Percentiles rank a stretch among this genome's conserved stretches.
phyloP scores from a whole-genome alignment of 2,797 vertebrate genomes.

The Ceyx erithaca region DNA sequence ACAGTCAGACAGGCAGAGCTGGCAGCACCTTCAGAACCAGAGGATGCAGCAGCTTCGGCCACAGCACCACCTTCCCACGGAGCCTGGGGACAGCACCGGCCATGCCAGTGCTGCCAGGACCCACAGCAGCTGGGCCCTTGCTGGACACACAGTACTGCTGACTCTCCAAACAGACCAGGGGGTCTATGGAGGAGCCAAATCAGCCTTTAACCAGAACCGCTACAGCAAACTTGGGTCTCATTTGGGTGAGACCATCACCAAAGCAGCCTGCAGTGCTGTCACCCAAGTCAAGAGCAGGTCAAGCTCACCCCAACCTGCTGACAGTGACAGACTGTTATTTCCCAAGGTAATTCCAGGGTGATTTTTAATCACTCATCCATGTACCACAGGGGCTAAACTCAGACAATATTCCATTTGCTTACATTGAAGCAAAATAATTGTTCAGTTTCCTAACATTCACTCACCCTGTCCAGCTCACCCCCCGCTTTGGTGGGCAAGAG shows the following conservation, averaged over 20 bases:
- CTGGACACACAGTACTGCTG: neutral
- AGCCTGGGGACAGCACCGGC: no score
- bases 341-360: neutral
- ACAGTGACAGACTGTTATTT: no score
- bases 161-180: neutral
- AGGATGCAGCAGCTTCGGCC: neutral
- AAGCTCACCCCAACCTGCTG: no score
- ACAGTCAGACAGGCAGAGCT: accelerated
- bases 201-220: neutral
- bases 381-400: neutral
- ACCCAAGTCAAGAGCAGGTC: no score
- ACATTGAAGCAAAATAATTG: neutral
- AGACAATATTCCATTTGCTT: accelerated
- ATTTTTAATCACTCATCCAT: neutral
- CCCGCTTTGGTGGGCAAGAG: neutral
- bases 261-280: neutral
- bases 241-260: no score
- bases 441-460: neutral
- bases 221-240: neutral
- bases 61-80: neutral
- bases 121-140: neutral
- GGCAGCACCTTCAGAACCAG: neutral
- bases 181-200: neutral
- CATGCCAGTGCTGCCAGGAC: no score
- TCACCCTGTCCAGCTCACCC: neutral